phyloP scores from a whole-genome alignment of 2,113 vertebrate species.

The Pterophyllum scalare region DNA sequence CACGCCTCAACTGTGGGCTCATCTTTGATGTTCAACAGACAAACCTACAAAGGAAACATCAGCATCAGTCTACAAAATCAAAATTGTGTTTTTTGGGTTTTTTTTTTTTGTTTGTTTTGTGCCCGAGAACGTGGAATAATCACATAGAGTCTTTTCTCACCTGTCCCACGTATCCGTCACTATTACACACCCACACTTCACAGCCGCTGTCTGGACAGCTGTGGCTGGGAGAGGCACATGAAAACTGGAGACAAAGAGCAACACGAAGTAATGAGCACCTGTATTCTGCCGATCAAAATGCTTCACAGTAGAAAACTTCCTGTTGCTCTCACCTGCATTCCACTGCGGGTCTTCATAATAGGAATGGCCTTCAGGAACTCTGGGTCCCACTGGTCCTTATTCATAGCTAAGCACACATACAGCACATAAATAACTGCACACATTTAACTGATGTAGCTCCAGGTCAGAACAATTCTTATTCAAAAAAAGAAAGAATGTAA shows the following conservation, averaged over 20 bases:
- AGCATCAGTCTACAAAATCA: neutral
- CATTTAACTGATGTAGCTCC: neutral
- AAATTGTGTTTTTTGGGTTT: neutral
- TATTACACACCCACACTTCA: conserved; percentile 99
- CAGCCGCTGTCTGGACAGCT: conserved; percentile 89
- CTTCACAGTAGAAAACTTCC: neutral
- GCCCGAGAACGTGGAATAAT: neutral
- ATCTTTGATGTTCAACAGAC: conserved; percentile 92
- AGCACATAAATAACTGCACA: neutral
- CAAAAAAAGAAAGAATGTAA: neutral
- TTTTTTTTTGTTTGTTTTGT: neutral
- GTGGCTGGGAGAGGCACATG: conserved; percentile 95
- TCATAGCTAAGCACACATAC: conserved; percentile 84
- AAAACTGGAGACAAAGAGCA: conserved; percentile 84
- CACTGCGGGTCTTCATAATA: conserved; percentile 98
- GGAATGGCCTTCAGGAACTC: conserved; percentile 99
- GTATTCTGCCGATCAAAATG: neutral
- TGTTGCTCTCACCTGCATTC: conserved; percentile 90
- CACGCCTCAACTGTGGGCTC: conserved; percentile 98
- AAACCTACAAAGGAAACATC: conserved; percentile 79
- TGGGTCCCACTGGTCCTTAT: conserved; percentile 94
- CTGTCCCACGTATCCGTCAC: conserved; percentile 97
- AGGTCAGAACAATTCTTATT: neutral
- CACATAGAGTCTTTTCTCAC: conserved; percentile 76
- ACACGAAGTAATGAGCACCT: neutral